These are phyloP conservation scores for Malurus cyaneus DNA, from an alignment of 2,113 vertebrate genomes.

Conservation along the genomic window DNA sequence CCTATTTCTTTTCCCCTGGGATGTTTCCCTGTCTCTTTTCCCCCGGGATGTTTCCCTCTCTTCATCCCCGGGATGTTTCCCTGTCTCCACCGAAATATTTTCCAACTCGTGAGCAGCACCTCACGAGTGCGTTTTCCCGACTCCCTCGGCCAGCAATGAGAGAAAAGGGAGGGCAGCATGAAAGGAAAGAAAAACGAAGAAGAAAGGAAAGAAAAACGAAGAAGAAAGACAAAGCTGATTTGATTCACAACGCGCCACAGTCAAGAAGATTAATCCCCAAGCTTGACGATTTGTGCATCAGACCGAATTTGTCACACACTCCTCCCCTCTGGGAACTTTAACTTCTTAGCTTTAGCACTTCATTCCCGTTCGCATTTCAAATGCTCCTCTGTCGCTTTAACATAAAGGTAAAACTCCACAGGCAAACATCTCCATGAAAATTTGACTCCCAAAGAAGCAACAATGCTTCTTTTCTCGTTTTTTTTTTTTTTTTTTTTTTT, in stretches of 20 bases:
- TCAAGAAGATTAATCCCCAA: not conserved
- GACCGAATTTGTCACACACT: not conserved
- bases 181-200: fast-evolving
- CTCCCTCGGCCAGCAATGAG: not conserved
- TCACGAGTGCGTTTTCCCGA: fast-evolving
- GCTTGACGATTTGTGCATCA: not conserved
- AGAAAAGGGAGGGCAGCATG: not conserved
- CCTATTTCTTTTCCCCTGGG: not conserved
- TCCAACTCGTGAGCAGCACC: not conserved
- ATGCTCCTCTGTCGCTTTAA: not conserved
- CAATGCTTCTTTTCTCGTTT: fast-evolving
- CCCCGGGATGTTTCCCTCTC: not conserved
- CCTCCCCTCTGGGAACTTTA: not conserved
- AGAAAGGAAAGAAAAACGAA: not conserved
- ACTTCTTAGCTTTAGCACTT: not conserved
- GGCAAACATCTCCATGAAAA: not conserved
- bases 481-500: not conserved
- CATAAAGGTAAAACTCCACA: not conserved
- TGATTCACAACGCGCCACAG: not conserved
- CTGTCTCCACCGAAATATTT: not conserved
- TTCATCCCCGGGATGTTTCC: not conserved
- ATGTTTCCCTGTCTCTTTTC: too few relatives aligned
- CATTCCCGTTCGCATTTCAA: not conserved
- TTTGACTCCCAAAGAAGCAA: not conserved
- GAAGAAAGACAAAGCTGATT: not conserved